A percentile compares a stretch with the other conserved stretches of the same genome.
Conservation (phyloP, 2,113 vertebrate species). For the Falco punctatus region DNA sequence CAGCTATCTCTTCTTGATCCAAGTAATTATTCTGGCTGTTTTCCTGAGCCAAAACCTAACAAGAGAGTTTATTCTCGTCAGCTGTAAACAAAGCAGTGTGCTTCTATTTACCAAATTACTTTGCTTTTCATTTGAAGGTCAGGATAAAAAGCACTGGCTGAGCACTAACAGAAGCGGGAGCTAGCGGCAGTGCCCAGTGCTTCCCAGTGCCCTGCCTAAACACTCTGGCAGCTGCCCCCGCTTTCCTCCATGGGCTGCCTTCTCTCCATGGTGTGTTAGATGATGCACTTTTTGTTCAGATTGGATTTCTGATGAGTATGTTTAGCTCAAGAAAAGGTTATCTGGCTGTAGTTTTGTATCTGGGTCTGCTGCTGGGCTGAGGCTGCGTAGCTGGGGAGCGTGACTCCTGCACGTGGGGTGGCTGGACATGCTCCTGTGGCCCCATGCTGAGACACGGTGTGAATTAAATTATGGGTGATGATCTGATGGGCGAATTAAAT, state of each 20-base stretch:
- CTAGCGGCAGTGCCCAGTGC: not conserved
- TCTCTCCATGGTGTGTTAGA: no score
- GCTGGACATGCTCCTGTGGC: no score
- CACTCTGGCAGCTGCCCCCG: not conserved
- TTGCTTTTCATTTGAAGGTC: not conserved
- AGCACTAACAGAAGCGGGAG: not conserved
- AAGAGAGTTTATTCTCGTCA: not conserved
- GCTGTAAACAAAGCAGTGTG: not conserved
- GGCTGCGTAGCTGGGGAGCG: accelerated
- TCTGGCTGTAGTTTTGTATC: not conserved
- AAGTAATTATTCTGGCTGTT: not conserved
- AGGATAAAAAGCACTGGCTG: not conserved
- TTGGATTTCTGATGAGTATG: not conserved
- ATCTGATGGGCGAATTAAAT: not conserved
- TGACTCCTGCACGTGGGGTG: accelerated
- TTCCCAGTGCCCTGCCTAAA: not conserved
- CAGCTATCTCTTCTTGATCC: not conserved
- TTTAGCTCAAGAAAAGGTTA: not conserved
- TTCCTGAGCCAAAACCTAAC: not conserved
- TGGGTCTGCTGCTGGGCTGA: not conserved
- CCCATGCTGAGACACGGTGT: not conserved
- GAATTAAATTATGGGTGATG: no score
- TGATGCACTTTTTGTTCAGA: not conserved
- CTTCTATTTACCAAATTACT: not conserved
- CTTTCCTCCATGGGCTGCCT: not conserved